phyloP scores from a whole-genome alignment of 2,797 vertebrate genomes.

The Mormyrops boulengeri region DNA sequence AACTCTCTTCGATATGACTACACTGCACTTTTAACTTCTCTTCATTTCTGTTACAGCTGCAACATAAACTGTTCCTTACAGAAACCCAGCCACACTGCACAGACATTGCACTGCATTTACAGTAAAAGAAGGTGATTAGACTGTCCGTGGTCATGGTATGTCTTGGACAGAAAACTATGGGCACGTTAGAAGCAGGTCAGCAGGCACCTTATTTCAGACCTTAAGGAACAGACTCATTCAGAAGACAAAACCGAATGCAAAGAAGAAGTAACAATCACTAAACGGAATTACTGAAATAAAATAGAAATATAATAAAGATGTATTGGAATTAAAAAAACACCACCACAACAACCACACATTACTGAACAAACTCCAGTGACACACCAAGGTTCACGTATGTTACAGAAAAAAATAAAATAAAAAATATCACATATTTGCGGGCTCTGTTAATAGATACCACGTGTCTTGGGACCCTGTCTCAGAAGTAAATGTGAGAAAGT shows the following conservation, averaged over 20 bases:
- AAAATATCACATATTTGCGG: neutral
- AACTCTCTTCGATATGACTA: neutral
- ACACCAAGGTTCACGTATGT: neutral
- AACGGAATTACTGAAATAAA: neutral
- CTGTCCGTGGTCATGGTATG: neutral
- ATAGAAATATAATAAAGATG: neutral
- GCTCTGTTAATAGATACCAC: neutral
- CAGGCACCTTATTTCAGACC: neutral
- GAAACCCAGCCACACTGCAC: neutral
- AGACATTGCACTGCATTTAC: neutral
- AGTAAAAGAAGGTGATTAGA: neutral
- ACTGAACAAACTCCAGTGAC: neutral
- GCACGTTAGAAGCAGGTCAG: neutral
- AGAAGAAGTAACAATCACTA: neutral
- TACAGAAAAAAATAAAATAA: neutral
- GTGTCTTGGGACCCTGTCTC: neutral
- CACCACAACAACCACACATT: neutral
- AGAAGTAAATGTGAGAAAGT: neutral
- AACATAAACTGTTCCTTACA: neutral
- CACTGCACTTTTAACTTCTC: neutral
- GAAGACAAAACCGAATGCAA: neutral
- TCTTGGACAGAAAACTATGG: neutral
- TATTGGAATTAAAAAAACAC: neutral
- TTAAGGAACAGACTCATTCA: neutral
- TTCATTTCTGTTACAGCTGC: neutral